phyloP scores from a whole-genome alignment of 2,113 vertebrate genomes.

The Dunckerocampus dactyliophorus region DNA sequence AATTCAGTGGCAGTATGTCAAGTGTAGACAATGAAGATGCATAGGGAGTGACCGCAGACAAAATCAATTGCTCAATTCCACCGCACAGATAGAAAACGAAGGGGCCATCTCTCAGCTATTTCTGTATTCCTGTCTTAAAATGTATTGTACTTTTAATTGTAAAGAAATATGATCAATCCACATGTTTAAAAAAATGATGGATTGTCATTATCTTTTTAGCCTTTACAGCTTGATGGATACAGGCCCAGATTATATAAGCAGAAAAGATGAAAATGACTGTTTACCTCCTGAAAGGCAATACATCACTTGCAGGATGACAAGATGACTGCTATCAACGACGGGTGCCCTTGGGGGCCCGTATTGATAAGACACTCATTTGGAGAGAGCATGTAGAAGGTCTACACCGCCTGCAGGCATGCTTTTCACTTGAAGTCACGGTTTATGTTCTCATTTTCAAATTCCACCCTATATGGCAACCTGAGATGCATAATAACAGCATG shows the following conservation, averaged over 20 bases:
- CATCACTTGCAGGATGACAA: constrained; percentile 21
- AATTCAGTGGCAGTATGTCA: background rate
- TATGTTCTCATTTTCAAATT: constrained; percentile 10
- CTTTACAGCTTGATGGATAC: constrained; percentile 7
- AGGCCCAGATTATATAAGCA: constrained; percentile 3
- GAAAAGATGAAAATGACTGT: constrained; percentile 15
- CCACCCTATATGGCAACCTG: background rate
- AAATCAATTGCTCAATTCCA: background rate
- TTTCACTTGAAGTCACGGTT: background rate
- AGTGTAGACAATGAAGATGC: background rate
- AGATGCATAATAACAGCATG: constrained; percentile 7
- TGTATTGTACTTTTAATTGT: background rate
- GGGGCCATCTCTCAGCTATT: background rate
- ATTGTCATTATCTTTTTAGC: constrained; percentile 5
- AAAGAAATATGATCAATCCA: background rate
- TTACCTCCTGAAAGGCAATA: constrained; percentile 16
- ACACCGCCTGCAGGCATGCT: constrained; percentile 5
- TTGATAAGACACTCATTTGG: constrained; percentile 29
- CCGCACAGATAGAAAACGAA: background rate
- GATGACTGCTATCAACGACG: constrained; percentile 5
- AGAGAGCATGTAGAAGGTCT: constrained; percentile 18
- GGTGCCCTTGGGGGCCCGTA: constrained; percentile 12
- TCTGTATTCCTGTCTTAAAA: background rate
- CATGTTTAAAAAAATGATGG: background rate
- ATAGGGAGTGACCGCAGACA: background rate